Conservation (phyloP, 2,113 vertebrate species). For the Sander vitreus region DNA sequence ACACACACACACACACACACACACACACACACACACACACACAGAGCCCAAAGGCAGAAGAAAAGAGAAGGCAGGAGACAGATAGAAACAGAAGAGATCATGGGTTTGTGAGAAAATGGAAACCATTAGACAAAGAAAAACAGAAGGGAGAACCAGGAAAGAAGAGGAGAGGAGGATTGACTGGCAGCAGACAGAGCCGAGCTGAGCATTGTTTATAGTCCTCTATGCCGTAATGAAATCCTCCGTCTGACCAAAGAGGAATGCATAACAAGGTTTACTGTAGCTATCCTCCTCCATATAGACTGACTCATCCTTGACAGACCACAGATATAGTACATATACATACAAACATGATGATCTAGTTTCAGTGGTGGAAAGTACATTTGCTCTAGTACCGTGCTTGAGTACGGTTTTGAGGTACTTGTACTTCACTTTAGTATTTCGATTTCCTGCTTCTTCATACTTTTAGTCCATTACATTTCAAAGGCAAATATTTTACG, state of each 20-base stretch:
- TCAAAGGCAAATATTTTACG: neutral
- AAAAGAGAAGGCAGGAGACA: neutral
- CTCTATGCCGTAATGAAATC: conserved; percentile 50
- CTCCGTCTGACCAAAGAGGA: conserved; percentile 50
- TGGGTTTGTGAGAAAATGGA: conserved; percentile 1
- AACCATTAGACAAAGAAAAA: conserved; percentile 23
- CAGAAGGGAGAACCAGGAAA: conserved; percentile 17
- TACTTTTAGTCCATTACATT: neutral
- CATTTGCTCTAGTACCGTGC: neutral
- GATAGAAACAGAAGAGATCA: neutral
- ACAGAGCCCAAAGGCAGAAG: conserved; percentile 1
- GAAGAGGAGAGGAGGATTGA: conserved; percentile 12
- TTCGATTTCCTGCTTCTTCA: neutral
- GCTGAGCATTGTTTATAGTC: conserved; percentile 54
- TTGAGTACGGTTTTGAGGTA: neutral
- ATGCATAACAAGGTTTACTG: conserved; percentile 58
- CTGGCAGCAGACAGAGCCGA: conserved; percentile 28
- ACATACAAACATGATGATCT: conserved; percentile 27
- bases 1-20: conserved; percentile 19
- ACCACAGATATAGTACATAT: conserved; percentile 40
- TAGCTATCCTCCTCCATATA: conserved; percentile 39
- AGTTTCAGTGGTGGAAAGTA: neutral
- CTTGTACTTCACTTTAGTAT: neutral
- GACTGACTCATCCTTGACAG: conserved; percentile 41
- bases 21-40: conserved; percentile 9